phyloP scores from a whole-genome alignment of 1,140 invertebrate species.

The Potamilus streckersoni region DNA sequence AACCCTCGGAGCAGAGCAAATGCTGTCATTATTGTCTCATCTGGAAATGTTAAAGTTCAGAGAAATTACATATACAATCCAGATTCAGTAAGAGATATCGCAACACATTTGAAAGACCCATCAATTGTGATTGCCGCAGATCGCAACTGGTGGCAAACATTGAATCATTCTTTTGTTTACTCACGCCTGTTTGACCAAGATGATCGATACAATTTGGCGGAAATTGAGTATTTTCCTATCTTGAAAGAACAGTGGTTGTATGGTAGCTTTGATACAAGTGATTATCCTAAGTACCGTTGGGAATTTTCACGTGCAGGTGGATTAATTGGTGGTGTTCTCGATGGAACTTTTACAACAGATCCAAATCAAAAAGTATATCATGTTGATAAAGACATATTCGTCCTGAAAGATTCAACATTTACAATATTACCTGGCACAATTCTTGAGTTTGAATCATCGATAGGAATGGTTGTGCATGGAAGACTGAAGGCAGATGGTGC shows the following conservation, averaged over 20 bases:
- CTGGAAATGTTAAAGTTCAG: constrained; percentile 86
- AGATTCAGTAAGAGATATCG: constrained; percentile 88
- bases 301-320: constrained; percentile 36
- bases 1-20: constrained; percentile 81
- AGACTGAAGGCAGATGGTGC: constrained; percentile 75
- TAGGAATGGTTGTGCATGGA: constrained; percentile 97
- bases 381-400: constrained; percentile 63
- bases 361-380: constrained; percentile 41
- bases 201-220: constrained; percentile 63
- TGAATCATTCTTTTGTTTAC: constrained; percentile 46
- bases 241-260: constrained; percentile 52
- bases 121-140: constrained; percentile 93
- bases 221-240: constrained; percentile 63
- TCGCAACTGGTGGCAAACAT: constrained; percentile 90
- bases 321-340: constrained; percentile 55
- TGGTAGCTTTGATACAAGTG: constrained; percentile 40
- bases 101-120: constrained; percentile 94
- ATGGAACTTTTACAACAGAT: constrained; percentile 38
- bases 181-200: constrained; percentile 62
- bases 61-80: constrained; percentile 95
- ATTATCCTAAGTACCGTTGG: constrained; percentile 45
- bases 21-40: constrained; percentile 89
- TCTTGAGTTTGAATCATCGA: constrained; percentile 83
- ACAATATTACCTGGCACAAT: constrained; percentile 79
- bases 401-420: constrained; percentile 47